These are phyloP conservation scores for Zoroaster sp. DNA, from an alignment of 53 echinoderm and acorn worm species.

Conservation along the genomic window DNA sequence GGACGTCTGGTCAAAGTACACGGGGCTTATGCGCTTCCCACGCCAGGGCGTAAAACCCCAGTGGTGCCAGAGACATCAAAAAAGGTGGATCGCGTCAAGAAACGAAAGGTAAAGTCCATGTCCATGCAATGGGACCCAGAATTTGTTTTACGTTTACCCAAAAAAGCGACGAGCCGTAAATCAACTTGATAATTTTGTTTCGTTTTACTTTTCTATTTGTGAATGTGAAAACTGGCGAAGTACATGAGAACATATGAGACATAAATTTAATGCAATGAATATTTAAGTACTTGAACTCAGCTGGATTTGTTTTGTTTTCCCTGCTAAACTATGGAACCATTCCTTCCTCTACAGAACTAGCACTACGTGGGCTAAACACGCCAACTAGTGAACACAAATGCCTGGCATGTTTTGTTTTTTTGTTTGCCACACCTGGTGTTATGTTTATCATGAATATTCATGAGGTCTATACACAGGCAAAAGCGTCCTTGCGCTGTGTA, in stretches of 20 bases:
- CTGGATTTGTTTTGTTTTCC: no score
- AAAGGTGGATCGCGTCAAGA: constrained; percentile 58
- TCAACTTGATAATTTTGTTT: no score
- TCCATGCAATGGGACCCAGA: neutral
- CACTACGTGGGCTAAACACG: no score
- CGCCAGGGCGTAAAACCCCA: neutral
- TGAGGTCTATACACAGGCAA: neutral
- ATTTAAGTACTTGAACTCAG: no score
- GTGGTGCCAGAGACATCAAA: neutral
- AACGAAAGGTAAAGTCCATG: constrained; percentile 45
- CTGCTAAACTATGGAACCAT: no score
- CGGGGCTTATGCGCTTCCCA: constrained; percentile 67
- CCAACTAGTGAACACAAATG: no score
- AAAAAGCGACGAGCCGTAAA: no score
- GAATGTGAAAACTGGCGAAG: no score
- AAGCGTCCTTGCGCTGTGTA: neutral
- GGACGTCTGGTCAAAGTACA: constrained; percentile 49
- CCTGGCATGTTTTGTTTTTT: neutral
- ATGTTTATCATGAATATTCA: constrained; percentile 29
- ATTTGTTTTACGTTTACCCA: neutral
- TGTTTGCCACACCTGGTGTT: constrained; percentile 49
- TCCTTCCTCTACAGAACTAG: no score
- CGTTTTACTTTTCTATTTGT: no score
- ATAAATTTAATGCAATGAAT: no score
- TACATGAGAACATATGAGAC: no score